Conservation (phyloP, 2,113 vertebrate species). For the Peromyscus maniculatus region DNA sequence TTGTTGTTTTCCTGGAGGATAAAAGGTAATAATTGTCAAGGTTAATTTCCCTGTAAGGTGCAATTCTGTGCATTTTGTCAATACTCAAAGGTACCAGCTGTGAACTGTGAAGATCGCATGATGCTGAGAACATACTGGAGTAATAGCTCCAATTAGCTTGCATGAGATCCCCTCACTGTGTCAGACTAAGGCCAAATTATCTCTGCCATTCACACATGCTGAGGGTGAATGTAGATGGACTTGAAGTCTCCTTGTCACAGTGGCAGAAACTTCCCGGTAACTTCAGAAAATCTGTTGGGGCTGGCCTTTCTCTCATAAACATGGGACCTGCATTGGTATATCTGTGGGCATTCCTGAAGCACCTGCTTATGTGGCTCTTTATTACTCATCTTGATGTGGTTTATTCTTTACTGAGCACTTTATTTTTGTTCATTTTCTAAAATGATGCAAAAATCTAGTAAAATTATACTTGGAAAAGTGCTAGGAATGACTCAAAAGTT, state of each 20-base stretch:
- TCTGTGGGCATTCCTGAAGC: background rate
- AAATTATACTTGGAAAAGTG: background rate
- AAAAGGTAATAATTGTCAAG: constrained; percentile 8
- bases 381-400: background rate
- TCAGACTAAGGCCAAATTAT: background rate
- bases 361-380: background rate
- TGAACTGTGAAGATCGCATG: background rate
- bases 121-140: background rate
- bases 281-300: background rate
- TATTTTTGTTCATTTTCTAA: background rate
- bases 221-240: background rate
- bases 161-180: background rate
- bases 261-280: background rate
- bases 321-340: background rate
- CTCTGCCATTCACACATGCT: accelerated
- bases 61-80: background rate
- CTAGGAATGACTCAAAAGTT: background rate
- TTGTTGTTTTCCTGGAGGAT: background rate
- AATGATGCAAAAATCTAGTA: background rate
- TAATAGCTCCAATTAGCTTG: background rate
- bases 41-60: background rate
- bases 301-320: background rate
- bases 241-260: background rate
- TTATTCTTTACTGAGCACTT: background rate
- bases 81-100: background rate